Evolutionary conservation across 2,888 invertebrate genomes (phyloP), one percentile per base, ranked within the genome.

Genomic region (Caenorhabditis sp.): DNA sequence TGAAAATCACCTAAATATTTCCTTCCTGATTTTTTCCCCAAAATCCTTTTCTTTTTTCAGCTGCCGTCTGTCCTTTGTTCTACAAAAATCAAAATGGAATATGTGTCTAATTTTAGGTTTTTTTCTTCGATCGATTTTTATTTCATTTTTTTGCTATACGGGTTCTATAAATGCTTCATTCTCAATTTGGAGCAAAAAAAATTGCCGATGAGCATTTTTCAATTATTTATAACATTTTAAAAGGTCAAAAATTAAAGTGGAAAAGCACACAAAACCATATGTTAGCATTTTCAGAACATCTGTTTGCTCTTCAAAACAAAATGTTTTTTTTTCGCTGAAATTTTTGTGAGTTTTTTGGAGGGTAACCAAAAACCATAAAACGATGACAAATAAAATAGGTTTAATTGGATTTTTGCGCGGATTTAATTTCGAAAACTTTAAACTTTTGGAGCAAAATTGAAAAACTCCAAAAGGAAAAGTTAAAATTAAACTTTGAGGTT

Each of bases 51-150:
- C 1, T 23, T 26, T 56, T 59, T 64, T 52, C 70, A 71, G 70
- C 63, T 26, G 62, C 70, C 54, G 62, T 59, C 10, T 71, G 70
- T 31, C 70, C 70, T n/a, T 26, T 67, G 10, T 71, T 71, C 63
- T 71, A 71, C 70, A 71, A 71, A 31, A 71, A 71, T 31, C 26
- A 60, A 25, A 63, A 63, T 60, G 70, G 70, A 36, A 59, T 67
- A 31, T 71, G 70, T 38, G 60, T 71, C n/a, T 70, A 59, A 69
- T 25, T 21, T 21, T 8, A 17, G 3, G 14, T 5, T 14, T 50
- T 50, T 17, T 50, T n/a, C 20, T 8, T 50, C 4, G 50, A 50
- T 14, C 17, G n/a, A n/a, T 23, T 23, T 52, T 20, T 23, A 4
- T 52, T 52, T 20, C n/a, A 21, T 52, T 56, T 56, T 26, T 25